phyloP scores from a whole-genome alignment of 1,140 invertebrate genomes.

The Zaprionus lachaisei region DNA sequence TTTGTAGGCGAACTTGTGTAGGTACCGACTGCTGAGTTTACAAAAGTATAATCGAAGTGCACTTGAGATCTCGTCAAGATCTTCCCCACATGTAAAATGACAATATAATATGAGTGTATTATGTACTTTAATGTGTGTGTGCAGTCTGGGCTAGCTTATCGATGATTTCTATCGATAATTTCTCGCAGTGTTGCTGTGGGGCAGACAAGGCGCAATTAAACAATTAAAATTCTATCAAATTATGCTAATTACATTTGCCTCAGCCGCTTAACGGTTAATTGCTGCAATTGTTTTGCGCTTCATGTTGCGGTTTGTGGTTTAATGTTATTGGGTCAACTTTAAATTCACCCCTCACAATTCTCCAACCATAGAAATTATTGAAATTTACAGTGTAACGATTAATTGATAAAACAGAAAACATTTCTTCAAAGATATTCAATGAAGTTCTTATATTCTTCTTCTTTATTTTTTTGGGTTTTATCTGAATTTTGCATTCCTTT shows the following conservation, averaged over 20 bases:
- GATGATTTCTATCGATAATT: conserved; percentile 10
- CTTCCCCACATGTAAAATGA: not conserved
- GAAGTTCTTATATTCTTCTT: conserved; percentile 12
- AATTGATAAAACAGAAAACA: not conserved
- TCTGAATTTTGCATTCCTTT: conserved; percentile 14
- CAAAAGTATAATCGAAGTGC: conserved; percentile 35
- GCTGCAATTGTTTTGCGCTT: conserved; percentile 31
- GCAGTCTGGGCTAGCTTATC: conserved; percentile 2
- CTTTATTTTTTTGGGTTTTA: conserved; percentile 3
- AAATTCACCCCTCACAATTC: conserved; percentile 6
- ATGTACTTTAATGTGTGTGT: conserved; percentile 14
- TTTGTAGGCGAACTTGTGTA: conserved; percentile 57
- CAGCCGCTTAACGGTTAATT: conserved; percentile 29
- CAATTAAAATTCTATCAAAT: conserved; percentile 50
- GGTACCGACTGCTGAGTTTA: conserved; percentile 39
- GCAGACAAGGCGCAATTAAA: conserved; percentile 32
- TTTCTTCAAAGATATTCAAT: conserved; percentile 17
- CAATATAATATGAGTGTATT: not conserved
- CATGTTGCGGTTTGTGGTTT: conserved; percentile 23
- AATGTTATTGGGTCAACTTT: not conserved
- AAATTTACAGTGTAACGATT: not conserved
- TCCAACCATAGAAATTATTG: not conserved
- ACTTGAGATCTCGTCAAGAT: conserved; percentile 11
- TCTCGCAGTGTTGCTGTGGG: conserved; percentile 1
- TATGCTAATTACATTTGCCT: conserved; percentile 58